Base-by-base conservation (phyloP, 2,888 invertebrate genomes). In the Mimas tiliae region DNA sequence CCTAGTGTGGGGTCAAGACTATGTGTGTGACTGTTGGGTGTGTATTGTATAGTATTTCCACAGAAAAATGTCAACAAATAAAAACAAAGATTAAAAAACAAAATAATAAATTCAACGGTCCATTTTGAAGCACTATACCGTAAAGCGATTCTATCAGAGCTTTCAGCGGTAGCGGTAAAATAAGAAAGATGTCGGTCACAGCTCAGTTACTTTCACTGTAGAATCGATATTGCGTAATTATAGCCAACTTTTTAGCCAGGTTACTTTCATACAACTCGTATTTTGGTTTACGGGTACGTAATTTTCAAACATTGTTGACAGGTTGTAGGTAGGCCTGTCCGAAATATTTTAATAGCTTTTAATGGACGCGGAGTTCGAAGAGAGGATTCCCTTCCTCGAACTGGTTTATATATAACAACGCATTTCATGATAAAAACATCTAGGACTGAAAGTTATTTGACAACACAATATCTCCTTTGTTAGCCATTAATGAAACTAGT, bases 141-240 rank as follows among this genome's bases (percentile, higher is more conserved):
- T 16, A 38, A 58, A 58, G n/a, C 38, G 74, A 78, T 71, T 70
- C 64, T 64, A 67, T 62, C 55, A 62, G 69, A 67, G 72, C 67
- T 71, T 73, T 67, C 70, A 68, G 74, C 72, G 72, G 67, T 72
- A 67, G 72, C 68, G 69, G 62, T 74, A 70, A 72, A 71, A 72
- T 72, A 75, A 68, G 70, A 78, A 75, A 68, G 70, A 78, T 77
- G 76, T 77, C 71, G 74, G 77, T 76, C 77, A 74, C 72, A 74
- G 77, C 69, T 71, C 65, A 70, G 67, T 73, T 62, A 79, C 84
- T 85, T 84, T 82, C 83, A 79, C 84, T 83, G 75, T 78, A 75
- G 76, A 71, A 69, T 68, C 50, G 67, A 58, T 42, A 14, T 58
- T 58, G 16, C 58, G 42, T 42, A 38, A 58, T 38, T 38, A 11